Evolutionary conservation across 2,113 vertebrate genomes (phyloP).

Genomic region (Mirza zaza): DNA sequence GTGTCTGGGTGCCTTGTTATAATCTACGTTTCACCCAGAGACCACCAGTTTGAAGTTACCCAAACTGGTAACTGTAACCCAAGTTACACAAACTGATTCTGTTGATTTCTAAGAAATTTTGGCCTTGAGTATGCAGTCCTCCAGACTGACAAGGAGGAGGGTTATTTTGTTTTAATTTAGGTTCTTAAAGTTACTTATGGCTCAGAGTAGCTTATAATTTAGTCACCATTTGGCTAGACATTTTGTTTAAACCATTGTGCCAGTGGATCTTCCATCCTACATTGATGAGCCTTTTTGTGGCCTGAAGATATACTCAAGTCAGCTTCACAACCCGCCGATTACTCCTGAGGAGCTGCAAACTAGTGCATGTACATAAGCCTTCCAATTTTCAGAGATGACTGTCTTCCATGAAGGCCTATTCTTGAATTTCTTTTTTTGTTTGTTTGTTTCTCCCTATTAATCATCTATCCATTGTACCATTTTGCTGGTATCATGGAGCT

Average conservation of each 20-base stretch:
- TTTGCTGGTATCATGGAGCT: neutral
- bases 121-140: neutral
- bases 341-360: neutral
- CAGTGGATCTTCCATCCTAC: neutral
- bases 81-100: neutral
- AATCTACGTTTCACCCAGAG: neutral
- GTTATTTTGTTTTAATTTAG: neutral
- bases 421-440: neutral
- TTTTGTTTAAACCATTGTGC: neutral
- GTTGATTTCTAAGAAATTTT: neutral
- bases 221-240: neutral
- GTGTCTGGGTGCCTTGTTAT: neutral
- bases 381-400: neutral
- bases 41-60: neutral
- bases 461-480: neutral
- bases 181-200: neutral
- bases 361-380: neutral
- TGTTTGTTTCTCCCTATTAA: neutral
- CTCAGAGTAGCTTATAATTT: neutral
- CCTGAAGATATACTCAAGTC: neutral
- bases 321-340: neutral
- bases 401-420: neutral
- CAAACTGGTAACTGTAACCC: no score
- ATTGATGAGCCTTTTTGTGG: neutral
- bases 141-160: neutral